A percentile compares a stretch with the other conserved stretches of the same genome.
These are phyloP conservation scores for Drosophila ezoana DNA, from an alignment of 2,888 invertebrate species.

Conservation along the genomic window DNA sequence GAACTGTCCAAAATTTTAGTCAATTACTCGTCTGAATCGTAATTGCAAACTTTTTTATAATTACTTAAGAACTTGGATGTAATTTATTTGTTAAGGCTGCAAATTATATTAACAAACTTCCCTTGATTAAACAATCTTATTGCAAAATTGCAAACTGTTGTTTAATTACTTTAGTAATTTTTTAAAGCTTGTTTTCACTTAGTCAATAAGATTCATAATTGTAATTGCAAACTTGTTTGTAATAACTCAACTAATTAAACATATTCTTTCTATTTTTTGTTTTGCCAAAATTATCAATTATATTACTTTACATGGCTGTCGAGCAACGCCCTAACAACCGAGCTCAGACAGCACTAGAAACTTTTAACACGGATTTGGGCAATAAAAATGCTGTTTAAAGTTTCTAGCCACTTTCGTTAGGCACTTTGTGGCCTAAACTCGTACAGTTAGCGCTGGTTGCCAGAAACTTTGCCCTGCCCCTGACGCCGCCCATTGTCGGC, in stretches of 20 bases:
- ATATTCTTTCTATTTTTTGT: not conserved
- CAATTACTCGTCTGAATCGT: too few relatives aligned
- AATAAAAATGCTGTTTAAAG: conserved; percentile 20
- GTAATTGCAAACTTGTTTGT: not conserved
- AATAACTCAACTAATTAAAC: conserved; percentile 1
- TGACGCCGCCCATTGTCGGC: not conserved
- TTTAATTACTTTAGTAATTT: not conserved
- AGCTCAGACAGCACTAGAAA: not conserved
- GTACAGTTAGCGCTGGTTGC: conserved; percentile 4
- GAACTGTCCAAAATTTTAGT: too few relatives aligned
- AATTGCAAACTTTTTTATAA: too few relatives aligned
- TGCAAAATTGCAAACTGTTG: too few relatives aligned
- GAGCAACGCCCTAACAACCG: not conserved
- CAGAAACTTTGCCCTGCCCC: not conserved
- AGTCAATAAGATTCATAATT: not conserved
- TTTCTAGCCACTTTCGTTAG: conserved; percentile 9
- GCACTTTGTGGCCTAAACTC: conserved; percentile 14
- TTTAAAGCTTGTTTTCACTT: not conserved
- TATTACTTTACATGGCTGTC: not conserved
- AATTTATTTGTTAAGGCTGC: too few relatives aligned
- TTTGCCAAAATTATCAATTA: not conserved
- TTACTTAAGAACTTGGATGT: too few relatives aligned
- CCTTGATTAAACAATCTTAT: too few relatives aligned
- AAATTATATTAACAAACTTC: too few relatives aligned
- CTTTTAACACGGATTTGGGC: conserved; percentile 8